Conservation (phyloP, 2,888 invertebrate species). For the Eupithecia tripunctaria region DNA sequence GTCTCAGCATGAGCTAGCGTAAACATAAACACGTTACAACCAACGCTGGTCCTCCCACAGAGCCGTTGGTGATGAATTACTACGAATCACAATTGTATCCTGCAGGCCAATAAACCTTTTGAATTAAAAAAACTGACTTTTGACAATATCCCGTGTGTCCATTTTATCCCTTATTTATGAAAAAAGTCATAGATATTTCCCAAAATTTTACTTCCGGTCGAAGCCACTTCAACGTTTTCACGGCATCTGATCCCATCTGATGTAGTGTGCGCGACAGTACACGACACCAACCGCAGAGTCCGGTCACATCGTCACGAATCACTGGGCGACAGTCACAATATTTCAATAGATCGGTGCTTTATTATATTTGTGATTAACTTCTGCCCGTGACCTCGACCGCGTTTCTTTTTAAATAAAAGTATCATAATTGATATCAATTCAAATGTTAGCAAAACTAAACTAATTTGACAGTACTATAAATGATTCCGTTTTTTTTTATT, state of each 20-base stretch:
- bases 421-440: too few species aligned
- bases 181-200: not conserved
- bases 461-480: too few species aligned
- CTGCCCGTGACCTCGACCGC: too few species aligned
- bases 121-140: not conserved
- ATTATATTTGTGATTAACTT: conserved; percentile 32
- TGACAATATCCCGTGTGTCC: too few species aligned
- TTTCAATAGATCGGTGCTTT: conserved; percentile 49
- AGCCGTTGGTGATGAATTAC: too few species aligned
- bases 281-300: conserved; percentile 66
- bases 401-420: too few species aligned
- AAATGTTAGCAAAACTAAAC: too few species aligned
- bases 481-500: too few species aligned
- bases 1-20: too few species aligned
- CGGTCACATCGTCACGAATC: conserved; percentile 67
- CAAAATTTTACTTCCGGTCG: not conserved
- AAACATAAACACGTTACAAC: too few species aligned
- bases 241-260: conserved; percentile 17
- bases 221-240: conserved; percentile 18
- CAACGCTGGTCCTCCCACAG: too few species aligned
- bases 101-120: not conserved
- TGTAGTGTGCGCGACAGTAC: conserved; percentile 30
- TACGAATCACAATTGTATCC: not conserved
- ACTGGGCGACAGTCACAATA: conserved; percentile 63
- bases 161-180: not conserved